Conservation (phyloP, 2,797 vertebrate genomes). For the Fistularia tabacaria region DNA sequence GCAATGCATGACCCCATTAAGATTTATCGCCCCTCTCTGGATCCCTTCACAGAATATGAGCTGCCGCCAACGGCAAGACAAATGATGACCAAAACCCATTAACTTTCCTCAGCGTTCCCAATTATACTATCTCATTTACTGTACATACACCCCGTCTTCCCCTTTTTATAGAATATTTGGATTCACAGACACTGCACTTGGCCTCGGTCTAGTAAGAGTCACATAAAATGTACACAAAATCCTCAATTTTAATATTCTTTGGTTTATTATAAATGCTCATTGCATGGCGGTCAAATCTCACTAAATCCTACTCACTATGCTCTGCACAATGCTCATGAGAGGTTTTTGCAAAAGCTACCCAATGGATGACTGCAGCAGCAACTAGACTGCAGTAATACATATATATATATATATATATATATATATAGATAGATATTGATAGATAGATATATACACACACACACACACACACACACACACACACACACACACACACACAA, state of each 20-base stretch:
- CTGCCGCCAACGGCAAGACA: conserved; percentile 51
- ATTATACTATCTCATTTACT: conserved; percentile 40
- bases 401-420: no score
- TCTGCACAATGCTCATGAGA: conserved; percentile 23
- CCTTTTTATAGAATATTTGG: conserved; percentile 4
- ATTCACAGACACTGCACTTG: conserved; percentile 32
- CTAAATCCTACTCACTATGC: conserved; percentile 20
- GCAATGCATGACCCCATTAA: conserved; percentile 50
- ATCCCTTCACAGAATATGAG: conserved; percentile 41
- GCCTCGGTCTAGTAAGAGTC: conserved; percentile 10
- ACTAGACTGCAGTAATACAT: no score
- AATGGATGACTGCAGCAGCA: conserved; percentile 25
- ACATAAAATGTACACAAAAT: conserved; percentile 16
- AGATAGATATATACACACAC: no score
- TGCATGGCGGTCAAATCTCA: conserved; percentile 36
- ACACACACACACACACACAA: no score
- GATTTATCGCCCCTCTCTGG: conserved; percentile 47
- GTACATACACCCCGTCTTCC: conserved; percentile 3
- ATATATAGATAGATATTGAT: no score
- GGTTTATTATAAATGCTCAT: conserved; percentile 22
- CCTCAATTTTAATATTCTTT: neutral
- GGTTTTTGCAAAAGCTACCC: conserved; percentile 24
- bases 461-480: conserved; percentile 1
- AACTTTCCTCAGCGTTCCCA: conserved; percentile 41
- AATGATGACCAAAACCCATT: conserved; percentile 55